Conservation (phyloP, 2,888 invertebrate genomes). For the Metallyticus violacea region DNA sequence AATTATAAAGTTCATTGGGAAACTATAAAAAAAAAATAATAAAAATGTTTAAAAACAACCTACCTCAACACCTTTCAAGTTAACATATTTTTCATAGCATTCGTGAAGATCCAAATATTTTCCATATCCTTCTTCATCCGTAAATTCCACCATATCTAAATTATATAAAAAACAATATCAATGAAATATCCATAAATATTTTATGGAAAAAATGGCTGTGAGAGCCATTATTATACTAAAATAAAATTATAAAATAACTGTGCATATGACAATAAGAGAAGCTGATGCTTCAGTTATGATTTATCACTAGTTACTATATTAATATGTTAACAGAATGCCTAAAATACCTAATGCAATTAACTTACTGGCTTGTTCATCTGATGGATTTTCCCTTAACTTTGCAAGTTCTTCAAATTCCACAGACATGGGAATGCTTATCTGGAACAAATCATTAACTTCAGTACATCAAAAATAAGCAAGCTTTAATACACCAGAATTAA, state of each 20-base stretch:
- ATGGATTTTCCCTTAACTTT: conserved; percentile 84
- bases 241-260: too few relatives aligned
- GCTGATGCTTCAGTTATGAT: too few relatives aligned
- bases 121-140: conserved; percentile 99
- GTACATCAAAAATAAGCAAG: too few relatives aligned
- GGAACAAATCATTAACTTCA: background rate
- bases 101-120: conserved; percentile 96
- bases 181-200: background rate
- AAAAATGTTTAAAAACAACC: conserved; percentile 29
- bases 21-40: too few relatives aligned
- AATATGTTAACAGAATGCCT: too few relatives aligned
- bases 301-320: too few relatives aligned
- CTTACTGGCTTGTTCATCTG: conserved; percentile 78
- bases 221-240: too few relatives aligned
- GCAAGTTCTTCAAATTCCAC: conserved; percentile 95
- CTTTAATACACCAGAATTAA: too few relatives aligned
- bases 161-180: conserved; percentile 36
- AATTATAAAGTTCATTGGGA: too few relatives aligned
- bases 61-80: conserved; percentile 93
- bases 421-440: conserved; percentile 87
- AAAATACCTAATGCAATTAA: too few relatives aligned
- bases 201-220: too few relatives aligned
- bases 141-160: conserved; percentile 85
- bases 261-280: too few relatives aligned
- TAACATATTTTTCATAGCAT: conserved; percentile 93